Evolutionary conservation across 1,140 invertebrate species (phyloP), one percentile per base, ranked within the genome.

Genomic region (Zaprionus davidi): DNA sequence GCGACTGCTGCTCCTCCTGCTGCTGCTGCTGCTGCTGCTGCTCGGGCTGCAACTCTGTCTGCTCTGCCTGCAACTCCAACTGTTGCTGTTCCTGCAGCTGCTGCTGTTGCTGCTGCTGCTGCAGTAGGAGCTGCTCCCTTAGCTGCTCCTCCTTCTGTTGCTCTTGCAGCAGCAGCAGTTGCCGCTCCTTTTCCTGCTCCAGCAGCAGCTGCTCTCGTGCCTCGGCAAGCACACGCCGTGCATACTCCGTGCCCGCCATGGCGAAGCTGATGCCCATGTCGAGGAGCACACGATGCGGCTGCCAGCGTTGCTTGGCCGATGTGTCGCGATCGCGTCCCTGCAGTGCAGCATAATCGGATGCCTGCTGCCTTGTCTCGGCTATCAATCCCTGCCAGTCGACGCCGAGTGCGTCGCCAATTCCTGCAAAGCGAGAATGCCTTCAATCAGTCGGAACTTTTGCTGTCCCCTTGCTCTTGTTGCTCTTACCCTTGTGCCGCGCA

Each of bases 381-480:
- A 97, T 96, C 12, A 98, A 93, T 92, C 97, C 97, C 31, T 97
- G 96, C 97, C 97, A 98, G 92, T 98, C 97, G 1, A 98, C 97
- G n/a, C 97, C 97, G 12, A 98, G 92, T 17, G 97, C 97, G 93
- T 98, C 97, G 15, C 97, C 96, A 66, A 98, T 94, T 66, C 96
- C 97, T 91, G 71, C 11, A 49, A 73, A 55, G 34, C 12, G 9
- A 65, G 9, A 65, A 20, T 51, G 46, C 20, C 20, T 13, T 51
- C 12, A 51, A 51, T 51, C 46, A 51, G 46, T 51, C 20, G 20
- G 3, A 51, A 24, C 46, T 51, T 5, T 24, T 24, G 46, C 20
- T 24, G 20, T 24, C 46, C 46, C 12, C 13, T 20, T 53, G 5
- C 20, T 51, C 20, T n/a, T 53, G 31, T 20, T 49, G 44, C 11